These are phyloP conservation scores for Rhodophaea formosa DNA, from an alignment of 2,888 invertebrate species.

Conservation along the genomic window DNA sequence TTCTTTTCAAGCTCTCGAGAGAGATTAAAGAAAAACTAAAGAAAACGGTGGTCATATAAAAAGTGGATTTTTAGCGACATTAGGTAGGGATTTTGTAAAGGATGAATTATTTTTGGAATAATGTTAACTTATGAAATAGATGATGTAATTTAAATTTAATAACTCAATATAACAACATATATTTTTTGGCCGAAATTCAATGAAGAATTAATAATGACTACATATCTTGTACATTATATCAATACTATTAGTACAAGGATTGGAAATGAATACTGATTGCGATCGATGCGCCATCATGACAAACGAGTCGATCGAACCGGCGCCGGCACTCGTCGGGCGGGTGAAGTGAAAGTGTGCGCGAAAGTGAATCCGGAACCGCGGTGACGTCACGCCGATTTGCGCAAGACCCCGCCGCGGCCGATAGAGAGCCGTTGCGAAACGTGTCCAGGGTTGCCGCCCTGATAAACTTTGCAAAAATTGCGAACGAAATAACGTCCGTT, in stretches of 20 bases:
- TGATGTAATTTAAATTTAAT: too few relatives aligned
- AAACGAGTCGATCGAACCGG: slow-evolving; percentile 35
- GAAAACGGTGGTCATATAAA: too few relatives aligned
- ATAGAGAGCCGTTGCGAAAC: slow-evolving; percentile 67
- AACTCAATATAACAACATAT: too few relatives aligned
- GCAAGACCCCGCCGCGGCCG: slow-evolving; percentile 62
- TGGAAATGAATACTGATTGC: background rate
- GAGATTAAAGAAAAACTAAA: too few relatives aligned
- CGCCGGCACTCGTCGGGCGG: slow-evolving; percentile 48
- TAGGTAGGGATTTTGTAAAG: too few relatives aligned
- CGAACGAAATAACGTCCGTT: background rate
- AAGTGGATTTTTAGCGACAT: too few relatives aligned
- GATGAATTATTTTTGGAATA: too few relatives aligned
- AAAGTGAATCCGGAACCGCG: slow-evolving; percentile 78
- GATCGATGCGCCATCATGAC: slow-evolving; percentile 19
- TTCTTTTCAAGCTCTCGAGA: too few relatives aligned
- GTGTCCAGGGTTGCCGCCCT: slow-evolving; percentile 16
- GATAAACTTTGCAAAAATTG: background rate
- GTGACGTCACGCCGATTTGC: slow-evolving; percentile 75
- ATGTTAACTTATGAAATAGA: too few relatives aligned
- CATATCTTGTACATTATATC: too few relatives aligned
- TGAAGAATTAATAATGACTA: too few relatives aligned
- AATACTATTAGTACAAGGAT: background rate
- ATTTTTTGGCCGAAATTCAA: too few relatives aligned
- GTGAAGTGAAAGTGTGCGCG: slow-evolving; percentile 80